Evolutionary conservation across 2,113 vertebrate species (phyloP), one percentile per base, ranked within the genome.

Genomic region (Platanista minor): DNA sequence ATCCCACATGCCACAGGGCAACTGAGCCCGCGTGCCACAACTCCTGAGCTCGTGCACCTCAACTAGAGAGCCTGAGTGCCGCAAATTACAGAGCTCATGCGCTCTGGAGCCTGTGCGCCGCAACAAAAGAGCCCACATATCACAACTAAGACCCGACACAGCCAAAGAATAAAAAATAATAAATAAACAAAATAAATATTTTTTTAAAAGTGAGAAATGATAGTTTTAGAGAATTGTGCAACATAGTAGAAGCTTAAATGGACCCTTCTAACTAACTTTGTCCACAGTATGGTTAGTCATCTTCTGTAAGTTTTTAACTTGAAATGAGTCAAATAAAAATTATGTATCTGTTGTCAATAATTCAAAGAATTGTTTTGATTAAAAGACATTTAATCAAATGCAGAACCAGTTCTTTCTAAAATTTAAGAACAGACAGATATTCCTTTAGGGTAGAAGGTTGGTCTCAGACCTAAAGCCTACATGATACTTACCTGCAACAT

Each of bases 181-280:
- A 49, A 49, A 49, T 49, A 52, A 52, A 18, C 49, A 52, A 52
- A 52, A 52, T 52, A 52, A 52, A 52, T 18, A 52, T 52, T 18
- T 52, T 46, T 46, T 52, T 52, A 6, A 77, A 77, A 17, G 31
- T 77, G 43, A 77, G 43, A 77, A 49, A 77, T 77, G 3, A 29
- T 49, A 77, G 43, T 49, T 72, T 97, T 95, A 95, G 78, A 85
- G 69, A 92, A 95, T 8, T 67, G 77, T 49, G 5, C 36, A 90
- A 71, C 18, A 52, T 78, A 90, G 33, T 46, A 29, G 69, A 95
- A 71, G 9, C 49, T 74, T 66, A 86, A 92, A 54, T 87, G 36
- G 78, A 84, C 27, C 33, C n/a, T 75, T 93, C 39, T 46, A 33
- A 83, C 29, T 81, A 43, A 80, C 74, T 87, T 87, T 78, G 72